These are phyloP conservation scores for Hipposideros larvatus DNA, from an alignment of 2,797 vertebrate species.

Conservation along the genomic window DNA sequence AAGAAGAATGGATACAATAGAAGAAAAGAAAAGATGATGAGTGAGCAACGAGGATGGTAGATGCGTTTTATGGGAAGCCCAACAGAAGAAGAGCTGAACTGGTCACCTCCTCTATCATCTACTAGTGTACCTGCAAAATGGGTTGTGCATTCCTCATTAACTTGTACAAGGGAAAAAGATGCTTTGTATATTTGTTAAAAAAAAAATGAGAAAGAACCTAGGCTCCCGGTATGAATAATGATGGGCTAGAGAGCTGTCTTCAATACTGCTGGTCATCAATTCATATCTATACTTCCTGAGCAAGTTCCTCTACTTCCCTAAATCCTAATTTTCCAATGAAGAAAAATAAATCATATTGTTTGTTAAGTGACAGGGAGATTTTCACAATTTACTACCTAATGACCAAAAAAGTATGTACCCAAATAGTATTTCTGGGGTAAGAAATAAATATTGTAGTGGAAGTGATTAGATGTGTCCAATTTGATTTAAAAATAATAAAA, in stretches of 20 bases:
- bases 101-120: background rate
- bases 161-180: background rate
- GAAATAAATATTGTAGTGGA: slow-evolving; percentile 35
- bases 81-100: background rate
- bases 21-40: background rate
- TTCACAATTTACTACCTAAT: background rate
- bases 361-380: background rate
- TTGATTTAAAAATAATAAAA: slow-evolving; percentile 60
- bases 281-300: background rate
- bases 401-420: background rate
- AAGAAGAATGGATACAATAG: background rate
- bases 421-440: background rate
- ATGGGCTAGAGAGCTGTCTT: background rate
- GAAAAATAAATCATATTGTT: background rate
- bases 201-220: background rate
- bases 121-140: background rate
- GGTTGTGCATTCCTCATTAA: background rate
- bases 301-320: background rate
- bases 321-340: background rate
- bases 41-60: too few species aligned
- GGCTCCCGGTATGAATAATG: background rate
- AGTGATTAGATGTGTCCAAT: background rate
- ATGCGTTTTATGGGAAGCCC: background rate
- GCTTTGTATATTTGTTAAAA: background rate
- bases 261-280: background rate